Conservation (phyloP, 53 echinoderm and acorn worm genomes). For the Temnopleurus reevesii region DNA sequence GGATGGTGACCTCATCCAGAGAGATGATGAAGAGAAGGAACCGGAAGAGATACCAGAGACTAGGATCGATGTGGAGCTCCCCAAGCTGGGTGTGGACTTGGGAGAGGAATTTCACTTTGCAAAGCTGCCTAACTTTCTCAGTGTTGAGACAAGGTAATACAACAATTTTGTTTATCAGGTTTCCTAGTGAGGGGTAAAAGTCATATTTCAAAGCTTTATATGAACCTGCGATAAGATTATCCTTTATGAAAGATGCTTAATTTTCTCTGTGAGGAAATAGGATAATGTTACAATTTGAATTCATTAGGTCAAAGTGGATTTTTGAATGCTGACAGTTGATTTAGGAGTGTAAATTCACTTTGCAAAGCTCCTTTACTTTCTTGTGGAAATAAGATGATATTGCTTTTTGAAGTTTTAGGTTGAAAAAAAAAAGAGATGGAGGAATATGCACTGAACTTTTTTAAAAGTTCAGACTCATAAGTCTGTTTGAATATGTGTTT, state of each 20-base stretch:
- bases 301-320: constrained; percentile 86
- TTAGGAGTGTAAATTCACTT: constrained; percentile 84
- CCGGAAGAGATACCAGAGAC: constrained; percentile 77
- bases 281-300: too few relatives aligned
- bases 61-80: constrained; percentile 91
- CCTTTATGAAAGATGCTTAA: constrained; percentile 93
- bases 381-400: constrained; percentile 77
- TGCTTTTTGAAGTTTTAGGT: too few relatives aligned
- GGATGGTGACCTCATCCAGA: constrained; percentile 36
- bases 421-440: too few relatives aligned
- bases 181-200: too few relatives aligned
- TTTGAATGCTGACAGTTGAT: constrained; percentile 77
- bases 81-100: constrained; percentile 81
- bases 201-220: constrained; percentile 78
- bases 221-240: constrained; percentile 81
- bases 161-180: too few relatives aligned
- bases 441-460: too few relatives aligned
- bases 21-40: constrained; percentile 65
- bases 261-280: constrained; percentile 91
- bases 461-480: too few relatives aligned
- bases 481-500: too few relatives aligned
- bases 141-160: constrained; percentile 90
- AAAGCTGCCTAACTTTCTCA: constrained; percentile 97
- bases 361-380: constrained; percentile 90
- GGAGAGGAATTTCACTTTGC: constrained; percentile 97